Evolutionary conservation across 2,797 vertebrate genomes (phyloP), one percentile per base, ranked within the genome.

Genomic region (Poeciliopsis presidionis): DNA sequence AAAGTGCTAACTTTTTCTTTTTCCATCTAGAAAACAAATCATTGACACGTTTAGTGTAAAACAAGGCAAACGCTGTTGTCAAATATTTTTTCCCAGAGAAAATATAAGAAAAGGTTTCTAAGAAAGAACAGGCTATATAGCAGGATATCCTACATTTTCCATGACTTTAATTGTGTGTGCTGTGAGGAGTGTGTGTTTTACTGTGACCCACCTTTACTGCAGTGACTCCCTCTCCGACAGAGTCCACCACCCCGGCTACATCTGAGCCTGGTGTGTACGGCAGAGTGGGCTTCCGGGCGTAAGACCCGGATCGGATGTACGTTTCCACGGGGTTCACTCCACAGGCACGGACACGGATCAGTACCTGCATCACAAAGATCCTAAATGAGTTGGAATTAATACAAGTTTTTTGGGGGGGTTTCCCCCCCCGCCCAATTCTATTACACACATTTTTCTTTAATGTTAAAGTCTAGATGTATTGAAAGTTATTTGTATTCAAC

Each of bases 281-380:
- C 12, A 99, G 86, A 4, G 72, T 0, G 0, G 97, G 97, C 59
- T 93, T 96, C 7, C 94, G 92, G 8, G 51, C 36, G 0, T 95
- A 93, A 0, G 87, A 88, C 11, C 97, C 98, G 1, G 97, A 92
- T 2, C 97, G 96, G 88, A 99, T 97, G 1, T 99, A 99, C 0
- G 97, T 97, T 75, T 99, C 98, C 0, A 99, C 97, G 0, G 98
- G 98, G 78, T 99, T 99, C 22, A 99, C 93, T 0, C 98, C 98
- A 53, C 97, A 99, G 0, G 96, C 97, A 0, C 93, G 92, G 55
- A 99, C 96, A 76, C 92, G 95, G 74, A 99, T 98, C 86, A 99
- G 88, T 39, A 99, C 97, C 98, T 99, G 11, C 25, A 76, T 47
- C 1, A 83, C 6, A 75, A n/a, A 74, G 57, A 67, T 33, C 28